These are phyloP conservation scores for Pristionchus maxplancki DNA, from an alignment of 2,888 invertebrate species.

Conservation along the genomic window DNA sequence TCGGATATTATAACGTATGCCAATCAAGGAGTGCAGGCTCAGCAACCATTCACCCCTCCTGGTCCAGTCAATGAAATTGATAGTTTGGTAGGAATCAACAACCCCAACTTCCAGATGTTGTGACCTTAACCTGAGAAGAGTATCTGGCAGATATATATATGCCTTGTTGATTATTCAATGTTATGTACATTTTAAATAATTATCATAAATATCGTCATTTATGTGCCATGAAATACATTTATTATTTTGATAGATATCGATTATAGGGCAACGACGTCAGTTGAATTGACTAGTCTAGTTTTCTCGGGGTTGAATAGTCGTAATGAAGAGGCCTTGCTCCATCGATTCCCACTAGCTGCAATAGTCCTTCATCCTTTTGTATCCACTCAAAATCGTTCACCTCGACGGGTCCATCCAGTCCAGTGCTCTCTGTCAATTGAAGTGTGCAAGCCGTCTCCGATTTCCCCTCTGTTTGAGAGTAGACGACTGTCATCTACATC, in stretches of 20 bases:
- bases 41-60: neutral
- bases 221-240: neutral
- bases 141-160: too few species aligned
- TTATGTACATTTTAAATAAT: too few species aligned
- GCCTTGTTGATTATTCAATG: too few species aligned
- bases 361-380: neutral
- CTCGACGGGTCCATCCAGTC: neutral
- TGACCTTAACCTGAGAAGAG: neutral
- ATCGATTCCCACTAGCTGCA: neutral
- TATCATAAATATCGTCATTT: too few species aligned
- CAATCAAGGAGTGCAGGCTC: constrained; percentile 3
- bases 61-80: neutral
- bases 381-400: neutral
- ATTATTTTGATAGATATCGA: too few species aligned
- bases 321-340: neutral
- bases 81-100: neutral
- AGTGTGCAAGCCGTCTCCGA: neutral
- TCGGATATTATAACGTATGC: neutral
- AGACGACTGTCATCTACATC: neutral
- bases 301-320: neutral
- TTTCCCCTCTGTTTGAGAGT: neutral
- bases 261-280: too few species aligned
- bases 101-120: neutral
- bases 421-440: neutral
- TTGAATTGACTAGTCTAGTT: neutral